Base-by-base conservation (phyloP, 2,888 invertebrate species). In the Labia minor region DNA sequence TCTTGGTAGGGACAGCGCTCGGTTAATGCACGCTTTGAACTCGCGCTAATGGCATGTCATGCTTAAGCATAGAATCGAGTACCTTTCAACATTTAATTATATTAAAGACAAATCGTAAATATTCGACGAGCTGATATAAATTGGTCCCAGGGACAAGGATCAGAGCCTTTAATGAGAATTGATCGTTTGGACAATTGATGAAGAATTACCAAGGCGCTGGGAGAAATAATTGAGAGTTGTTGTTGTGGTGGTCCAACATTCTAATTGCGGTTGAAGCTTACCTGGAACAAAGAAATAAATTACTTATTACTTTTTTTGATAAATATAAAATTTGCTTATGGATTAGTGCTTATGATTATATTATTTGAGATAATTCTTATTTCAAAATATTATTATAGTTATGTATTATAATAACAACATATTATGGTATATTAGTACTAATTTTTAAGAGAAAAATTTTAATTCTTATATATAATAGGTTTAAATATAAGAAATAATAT, bases 1-100 rank as follows among this genome's bases (percentile, higher is more conserved):
- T 49, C n/a, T 4, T 49, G n/a, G 49, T 2, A 16, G 49, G 16
- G 8, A 49, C 49, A 11, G 49, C 3, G 49, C 49, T 49, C 14
- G 49, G 49, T 16, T 49, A 49, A 49, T 49, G 49, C 49, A 49
- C 49, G 49, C 49, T 49, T 49, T 49, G 49, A 49, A 49, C 49
- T 49, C 49, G 49, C 3, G 49, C 49, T 49, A 49, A 49, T 49
- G 49, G 49, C 49, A 49, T 49, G 49, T 49, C 49, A n/a, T 49
- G 49, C n/a, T 49, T 16, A 49, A 26, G 49, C n/a, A 49, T 49
- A 16, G 49, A 11, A 49, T 49, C 49, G 49, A 49, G 16, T 49
- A 49, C 4, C 49, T 49, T 49, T 49, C 49, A 49, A 16, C 49
- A 49, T 16, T 49, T 49, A 49, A 49, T 49, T 49, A 49, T 16